phyloP scores from a whole-genome alignment of 2,113 vertebrate species.

The Bucco capensis region DNA sequence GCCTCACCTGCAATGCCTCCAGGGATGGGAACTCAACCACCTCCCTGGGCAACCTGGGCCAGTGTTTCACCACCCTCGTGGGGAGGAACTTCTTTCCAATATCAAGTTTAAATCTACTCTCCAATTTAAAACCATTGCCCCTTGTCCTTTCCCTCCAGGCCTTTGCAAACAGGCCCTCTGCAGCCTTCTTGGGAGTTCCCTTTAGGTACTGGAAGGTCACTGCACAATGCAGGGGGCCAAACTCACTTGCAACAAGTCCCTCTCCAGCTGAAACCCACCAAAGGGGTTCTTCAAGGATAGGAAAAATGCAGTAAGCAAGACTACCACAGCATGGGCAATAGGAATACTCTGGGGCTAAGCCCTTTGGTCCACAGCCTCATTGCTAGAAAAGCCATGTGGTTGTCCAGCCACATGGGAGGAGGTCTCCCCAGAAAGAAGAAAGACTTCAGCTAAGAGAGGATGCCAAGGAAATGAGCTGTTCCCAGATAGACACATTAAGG shows the following conservation, averaged over 20 bases:
- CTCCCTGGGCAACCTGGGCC: too few species aligned
- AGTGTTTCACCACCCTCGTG: too few species aligned
- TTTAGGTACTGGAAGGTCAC: too few species aligned
- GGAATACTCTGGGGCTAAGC: background rate
- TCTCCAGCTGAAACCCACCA: background rate
- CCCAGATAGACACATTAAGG: background rate
- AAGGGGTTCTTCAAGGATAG: background rate
- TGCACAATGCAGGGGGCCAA: background rate
- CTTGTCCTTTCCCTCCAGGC: too few species aligned
- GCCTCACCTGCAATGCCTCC: too few species aligned
- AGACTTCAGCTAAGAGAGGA: background rate
- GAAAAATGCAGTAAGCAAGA: background rate
- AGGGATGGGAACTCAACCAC: too few species aligned
- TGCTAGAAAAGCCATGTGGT: background rate
- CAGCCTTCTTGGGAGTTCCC: too few species aligned
- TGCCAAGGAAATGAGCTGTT: background rate
- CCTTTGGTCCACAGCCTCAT: background rate
- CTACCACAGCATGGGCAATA: background rate
- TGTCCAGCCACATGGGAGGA: background rate
- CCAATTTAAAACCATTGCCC: too few species aligned
- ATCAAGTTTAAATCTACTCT: too few species aligned
- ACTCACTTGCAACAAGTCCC: background rate
- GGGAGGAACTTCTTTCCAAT: too few species aligned
- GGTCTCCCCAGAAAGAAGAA: background rate
- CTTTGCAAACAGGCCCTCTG: too few species aligned